Percentiles rank a stretch among this genome's conserved stretches.
Evolutionary conservation across 2,888 invertebrate species (phyloP).

Genomic region (Cryptus armator): DNA sequence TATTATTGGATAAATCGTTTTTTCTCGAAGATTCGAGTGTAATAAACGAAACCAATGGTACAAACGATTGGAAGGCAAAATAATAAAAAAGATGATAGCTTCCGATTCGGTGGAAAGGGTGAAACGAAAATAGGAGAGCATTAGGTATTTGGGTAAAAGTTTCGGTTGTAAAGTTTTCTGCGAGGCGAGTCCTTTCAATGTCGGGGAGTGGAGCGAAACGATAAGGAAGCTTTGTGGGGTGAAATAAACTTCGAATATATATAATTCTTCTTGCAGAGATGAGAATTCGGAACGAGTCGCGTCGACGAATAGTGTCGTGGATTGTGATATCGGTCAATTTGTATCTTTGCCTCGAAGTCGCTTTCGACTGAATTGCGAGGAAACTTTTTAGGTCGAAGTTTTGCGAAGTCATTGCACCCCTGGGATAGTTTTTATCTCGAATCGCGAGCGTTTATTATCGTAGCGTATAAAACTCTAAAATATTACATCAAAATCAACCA

Average conservation of each 20-base stretch:
- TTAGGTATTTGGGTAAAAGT: conserved; percentile 68
- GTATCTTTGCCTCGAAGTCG: conserved; percentile 39
- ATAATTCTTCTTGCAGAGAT: conserved; percentile 45
- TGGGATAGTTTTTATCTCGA: background rate
- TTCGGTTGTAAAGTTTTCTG: conserved; percentile 48
- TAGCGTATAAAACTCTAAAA: background rate
- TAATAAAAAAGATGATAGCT: conserved; percentile 4
- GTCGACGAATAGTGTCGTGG: conserved; percentile 45
- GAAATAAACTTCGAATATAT: conserved; percentile 1
- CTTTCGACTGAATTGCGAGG: conserved; percentile 50
- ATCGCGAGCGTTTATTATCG: background rate
- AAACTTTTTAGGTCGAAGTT: conserved; percentile 42
- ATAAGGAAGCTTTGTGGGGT: conserved; percentile 55
- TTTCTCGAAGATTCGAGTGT: conserved; percentile 7
- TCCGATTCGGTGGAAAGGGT: conserved; percentile 4
- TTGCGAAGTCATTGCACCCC: background rate
- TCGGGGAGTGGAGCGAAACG: conserved; percentile 65
- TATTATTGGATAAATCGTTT: background rate
- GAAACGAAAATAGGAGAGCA: conserved; percentile 62
- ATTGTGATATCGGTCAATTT: conserved; percentile 48
- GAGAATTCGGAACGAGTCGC: conserved; percentile 44
- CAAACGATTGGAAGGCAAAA: conserved; percentile 30
- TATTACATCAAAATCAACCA: background rate
- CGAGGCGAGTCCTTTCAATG: conserved; percentile 39
- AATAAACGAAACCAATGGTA: background rate